phyloP scores from a whole-genome alignment of 1,140 invertebrate genomes.

The Capitella teleta region DNA sequence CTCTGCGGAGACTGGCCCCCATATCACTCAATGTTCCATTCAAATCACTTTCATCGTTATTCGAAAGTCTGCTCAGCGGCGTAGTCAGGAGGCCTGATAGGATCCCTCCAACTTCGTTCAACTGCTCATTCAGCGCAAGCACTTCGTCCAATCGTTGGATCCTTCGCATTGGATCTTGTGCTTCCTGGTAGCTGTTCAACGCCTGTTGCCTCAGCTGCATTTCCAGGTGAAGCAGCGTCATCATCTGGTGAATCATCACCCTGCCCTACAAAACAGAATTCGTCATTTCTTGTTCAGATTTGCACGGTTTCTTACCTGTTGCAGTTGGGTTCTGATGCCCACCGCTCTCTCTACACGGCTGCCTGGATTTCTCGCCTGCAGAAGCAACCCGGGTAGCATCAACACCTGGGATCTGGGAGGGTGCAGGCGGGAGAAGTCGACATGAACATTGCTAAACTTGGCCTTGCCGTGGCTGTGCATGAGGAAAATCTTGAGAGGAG shows the following conservation, averaged over 20 bases:
- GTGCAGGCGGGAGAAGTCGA: background rate
- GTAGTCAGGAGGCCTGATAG: background rate
- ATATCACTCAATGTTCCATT: too few species aligned
- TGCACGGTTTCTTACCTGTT: background rate
- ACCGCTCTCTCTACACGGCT: background rate
- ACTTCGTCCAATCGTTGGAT: conserved; percentile 8
- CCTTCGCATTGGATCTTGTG: background rate
- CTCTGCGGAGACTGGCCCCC: too few species aligned
- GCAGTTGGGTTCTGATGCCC: background rate
- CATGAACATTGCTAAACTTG: background rate
- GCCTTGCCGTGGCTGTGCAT: conserved; percentile 6
- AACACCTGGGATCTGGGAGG: background rate
- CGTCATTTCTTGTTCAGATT: background rate
- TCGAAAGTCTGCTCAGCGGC: too few species aligned
- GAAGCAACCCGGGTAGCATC: too few species aligned
- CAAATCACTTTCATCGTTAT: too few species aligned
- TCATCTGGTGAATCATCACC: conserved; percentile 6
- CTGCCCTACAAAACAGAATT: conserved; percentile 1
- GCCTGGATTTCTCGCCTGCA: background rate
- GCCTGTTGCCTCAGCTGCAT: conserved; percentile 7
- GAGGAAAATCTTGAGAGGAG: conserved; percentile 10
- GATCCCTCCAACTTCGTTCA: conserved; percentile 4
- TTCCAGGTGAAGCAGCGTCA: conserved; percentile 8
- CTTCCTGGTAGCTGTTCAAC: background rate
- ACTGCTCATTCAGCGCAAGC: conserved; percentile 7